Percentiles rank a stretch among this genome's conserved stretches.
Evolutionary conservation across 2,113 vertebrate species (phyloP).

Genomic region (Seriola dumerili): DNA sequence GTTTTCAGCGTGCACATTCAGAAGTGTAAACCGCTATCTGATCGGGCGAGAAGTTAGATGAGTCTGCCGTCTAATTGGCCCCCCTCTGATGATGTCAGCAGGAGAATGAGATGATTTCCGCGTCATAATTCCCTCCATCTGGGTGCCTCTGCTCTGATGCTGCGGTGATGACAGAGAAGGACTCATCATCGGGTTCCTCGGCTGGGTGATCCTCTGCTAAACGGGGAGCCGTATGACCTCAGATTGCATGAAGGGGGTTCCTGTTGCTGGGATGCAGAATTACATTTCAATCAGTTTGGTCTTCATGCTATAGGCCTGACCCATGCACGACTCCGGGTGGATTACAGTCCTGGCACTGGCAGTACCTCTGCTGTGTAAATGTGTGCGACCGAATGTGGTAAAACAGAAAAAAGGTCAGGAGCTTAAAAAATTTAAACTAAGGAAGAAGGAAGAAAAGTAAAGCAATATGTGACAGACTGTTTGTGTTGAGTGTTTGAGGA

Average conservation of each 20-base stretch:
- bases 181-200: slow-evolving; percentile 40
- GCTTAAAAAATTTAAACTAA: slow-evolving; percentile 2
- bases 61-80: slow-evolving; percentile 36
- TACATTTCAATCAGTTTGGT: slow-evolving; percentile 11
- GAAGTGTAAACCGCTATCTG: slow-evolving; percentile 29
- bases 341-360: slow-evolving; percentile 31
- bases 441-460: background rate
- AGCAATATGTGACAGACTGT: background rate
- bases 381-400: slow-evolving; percentile 29
- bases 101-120: slow-evolving; percentile 57
- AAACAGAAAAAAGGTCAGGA: slow-evolving; percentile 4
- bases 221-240: slow-evolving; percentile 60
- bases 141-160: slow-evolving; percentile 22
- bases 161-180: slow-evolving; percentile 55
- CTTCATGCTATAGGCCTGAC: slow-evolving; percentile 22
- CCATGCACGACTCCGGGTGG: slow-evolving; percentile 20
- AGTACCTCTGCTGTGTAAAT: slow-evolving; percentile 9
- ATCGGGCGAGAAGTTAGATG: slow-evolving; percentile 39
- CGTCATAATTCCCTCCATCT: slow-evolving; percentile 68
- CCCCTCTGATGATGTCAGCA: slow-evolving; percentile 59
- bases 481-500: background rate
- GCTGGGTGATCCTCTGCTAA: slow-evolving; percentile 35
- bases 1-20: slow-evolving; percentile 8
- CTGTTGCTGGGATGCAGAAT: slow-evolving; percentile 15
- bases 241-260: slow-evolving; percentile 53